Evolutionary conservation across 1,140 invertebrate genomes (phyloP).

Genomic region (Lerema accius): DNA sequence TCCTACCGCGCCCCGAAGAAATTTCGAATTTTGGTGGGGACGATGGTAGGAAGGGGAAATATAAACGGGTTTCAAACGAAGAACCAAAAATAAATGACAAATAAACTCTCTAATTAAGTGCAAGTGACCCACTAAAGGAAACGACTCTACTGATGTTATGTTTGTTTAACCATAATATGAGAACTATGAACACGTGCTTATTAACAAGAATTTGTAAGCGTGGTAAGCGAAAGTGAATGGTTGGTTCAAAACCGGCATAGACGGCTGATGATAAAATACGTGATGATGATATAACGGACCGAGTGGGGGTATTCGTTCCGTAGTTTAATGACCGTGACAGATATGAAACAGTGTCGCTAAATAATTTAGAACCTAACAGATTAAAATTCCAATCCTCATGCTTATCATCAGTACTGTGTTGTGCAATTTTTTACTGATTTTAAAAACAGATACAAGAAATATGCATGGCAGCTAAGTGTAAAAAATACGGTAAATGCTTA

Average conservation of each 20-base stretch:
- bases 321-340: constrained; percentile 14
- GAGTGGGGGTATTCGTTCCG: background rate
- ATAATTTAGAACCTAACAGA: background rate
- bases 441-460: too few species aligned
- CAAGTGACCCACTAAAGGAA: constrained; percentile 5
- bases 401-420: too few species aligned
- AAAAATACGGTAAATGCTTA: too few species aligned
- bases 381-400: background rate
- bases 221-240: constrained; percentile 20
- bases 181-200: too few species aligned
- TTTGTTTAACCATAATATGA: background rate
- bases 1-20: constrained; percentile 5
- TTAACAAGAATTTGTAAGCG: constrained; percentile 9
- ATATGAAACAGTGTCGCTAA: constrained; percentile 1
- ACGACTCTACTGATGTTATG: constrained; percentile 3
- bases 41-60: constrained; percentile 15
- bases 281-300: too few species aligned
- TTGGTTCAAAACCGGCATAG: background rate
- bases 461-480: too few species aligned
- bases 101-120: constrained; percentile 20
- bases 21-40: constrained; percentile 14
- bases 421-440: too few species aligned
- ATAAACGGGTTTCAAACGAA: background rate
- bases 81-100: background rate
- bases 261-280: too few species aligned